Evolutionary conservation across 2,888 invertebrate genomes (phyloP), one percentile per base, ranked within the genome.

Genomic region (Hirudinaria manillensis): DNA sequence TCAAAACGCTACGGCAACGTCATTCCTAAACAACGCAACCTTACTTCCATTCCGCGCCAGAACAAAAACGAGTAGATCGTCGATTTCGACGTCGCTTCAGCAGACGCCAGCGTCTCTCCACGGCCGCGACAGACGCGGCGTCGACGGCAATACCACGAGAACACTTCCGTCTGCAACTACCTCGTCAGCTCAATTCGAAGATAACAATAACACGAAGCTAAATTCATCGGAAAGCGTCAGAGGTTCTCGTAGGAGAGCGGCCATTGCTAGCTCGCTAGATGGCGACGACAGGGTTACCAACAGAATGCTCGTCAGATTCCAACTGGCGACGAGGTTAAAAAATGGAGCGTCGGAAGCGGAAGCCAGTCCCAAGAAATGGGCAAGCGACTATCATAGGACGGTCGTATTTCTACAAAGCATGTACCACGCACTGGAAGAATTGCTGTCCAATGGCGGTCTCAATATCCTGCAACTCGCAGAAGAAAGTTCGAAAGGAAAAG

Each of bases 341-440:
- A 61, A 61, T 29, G 61, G 61, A 24, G 61, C 24, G n/a, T 27
- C 24, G 24, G 61, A 29, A 24, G 16, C 45, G 45, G 61, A 61
- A 61, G 61, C 61, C 61, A 61, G 61, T 19, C 61, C 61, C 24
- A 61, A 61, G 61, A 61, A 61, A 29, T 61, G 61, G 61, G 61
- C 61, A 29, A 61, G 61, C 61, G 29, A 61, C 61, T 61, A 61
- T 16, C 61, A 61, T n/a, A 61, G 29, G 29, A 61, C 61, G 2
- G 61, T 61, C 29, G 61, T 61, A 19, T 61, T 61, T 61, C 61
- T 61, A 1, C 61, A 61, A n/a, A 61, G 61, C 61, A 61, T 61
- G 61, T 61, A 61, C 21, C 61, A 61, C 19, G 61, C 61, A 7
- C 24, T 61, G 24, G 61, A 61, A 61, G 61, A 61, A 61, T 29